Evolutionary conservation across 2,113 vertebrate species (phyloP).

Genomic region (Ochotona princeps): DNA sequence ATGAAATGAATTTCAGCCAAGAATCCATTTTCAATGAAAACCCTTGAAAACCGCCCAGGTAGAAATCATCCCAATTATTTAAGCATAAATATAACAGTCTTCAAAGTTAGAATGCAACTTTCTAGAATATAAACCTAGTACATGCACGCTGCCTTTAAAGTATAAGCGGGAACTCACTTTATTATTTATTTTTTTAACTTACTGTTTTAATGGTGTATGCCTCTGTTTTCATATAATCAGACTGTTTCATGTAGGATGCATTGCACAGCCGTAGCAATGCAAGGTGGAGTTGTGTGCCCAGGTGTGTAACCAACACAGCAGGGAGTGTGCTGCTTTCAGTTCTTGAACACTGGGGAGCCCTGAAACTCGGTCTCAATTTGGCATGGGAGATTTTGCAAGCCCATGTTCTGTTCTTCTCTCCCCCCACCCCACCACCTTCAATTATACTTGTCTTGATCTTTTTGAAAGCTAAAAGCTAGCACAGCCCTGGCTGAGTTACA

Average conservation of each 20-base stretch:
- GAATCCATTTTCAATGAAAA: constrained; percentile 3
- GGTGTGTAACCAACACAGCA: not conserved
- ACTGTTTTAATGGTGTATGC: not conserved
- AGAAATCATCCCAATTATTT: not conserved
- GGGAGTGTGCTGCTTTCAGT: not conserved
- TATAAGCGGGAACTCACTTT: not conserved
- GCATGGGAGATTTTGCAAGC: not conserved
- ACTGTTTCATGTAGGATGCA: constrained; percentile 54
- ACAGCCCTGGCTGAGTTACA: not conserved
- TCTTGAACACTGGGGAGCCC: not conserved
- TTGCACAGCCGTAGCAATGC: not conserved
- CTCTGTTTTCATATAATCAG: constrained; percentile 59
- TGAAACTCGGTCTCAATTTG: not conserved
- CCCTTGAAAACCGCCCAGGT: not conserved
- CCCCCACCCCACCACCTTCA: not conserved
- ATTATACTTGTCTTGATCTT: not conserved
- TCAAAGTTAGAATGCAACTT: constrained; percentile 21
- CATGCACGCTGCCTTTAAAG: not conserved
- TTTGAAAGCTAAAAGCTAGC: constrained; percentile 20
- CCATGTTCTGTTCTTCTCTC: not conserved
- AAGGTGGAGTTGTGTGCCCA: constrained; percentile 32
- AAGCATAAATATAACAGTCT: constrained; percentile 18
- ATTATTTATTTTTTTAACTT: not conserved
- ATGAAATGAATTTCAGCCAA: not conserved
- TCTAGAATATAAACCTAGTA: not conserved